These are phyloP conservation scores for Phrynocephalus vlangalii DNA, from an alignment of 2,797 vertebrate genomes.

Conservation along the genomic window DNA sequence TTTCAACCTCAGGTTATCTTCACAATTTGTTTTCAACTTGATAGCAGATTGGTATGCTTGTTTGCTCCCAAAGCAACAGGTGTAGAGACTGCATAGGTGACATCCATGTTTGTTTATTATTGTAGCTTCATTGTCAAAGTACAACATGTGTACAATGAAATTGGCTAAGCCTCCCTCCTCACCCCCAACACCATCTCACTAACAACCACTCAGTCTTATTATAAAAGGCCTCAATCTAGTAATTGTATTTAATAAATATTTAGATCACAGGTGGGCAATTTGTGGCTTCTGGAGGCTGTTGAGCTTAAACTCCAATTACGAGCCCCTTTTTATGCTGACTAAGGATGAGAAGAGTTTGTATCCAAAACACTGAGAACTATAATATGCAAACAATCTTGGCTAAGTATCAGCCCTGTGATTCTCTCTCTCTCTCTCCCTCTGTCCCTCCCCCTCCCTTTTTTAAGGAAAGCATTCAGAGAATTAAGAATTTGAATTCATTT, in stretches of 20 bases:
- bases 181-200: too few species aligned
- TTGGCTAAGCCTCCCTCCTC: too few species aligned
- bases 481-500: slow-evolving; percentile 81
- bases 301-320: too few species aligned
- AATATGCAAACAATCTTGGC: neutral
- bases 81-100: neutral
- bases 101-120: neutral
- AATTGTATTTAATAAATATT: neutral
- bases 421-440: neutral
- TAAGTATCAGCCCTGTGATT: neutral
- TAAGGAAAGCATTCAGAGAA: slow-evolving; percentile 83
- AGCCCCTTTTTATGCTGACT: too few species aligned
- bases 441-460: neutral
- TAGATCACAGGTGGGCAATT: too few species aligned
- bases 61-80: neutral
- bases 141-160: too few species aligned
- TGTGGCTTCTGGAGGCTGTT: too few species aligned
- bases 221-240: neutral
- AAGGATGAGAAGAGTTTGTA: neutral
- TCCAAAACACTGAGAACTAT: neutral
- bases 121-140: too few species aligned
- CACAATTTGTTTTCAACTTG: too few species aligned
- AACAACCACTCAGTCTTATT: too few species aligned
- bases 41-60: neutral
- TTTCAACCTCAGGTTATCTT: too few species aligned